These are phyloP conservation scores for Phymorhynchus buccinoides DNA, from an alignment of 1,140 invertebrate genomes.

Conservation along the genomic window DNA sequence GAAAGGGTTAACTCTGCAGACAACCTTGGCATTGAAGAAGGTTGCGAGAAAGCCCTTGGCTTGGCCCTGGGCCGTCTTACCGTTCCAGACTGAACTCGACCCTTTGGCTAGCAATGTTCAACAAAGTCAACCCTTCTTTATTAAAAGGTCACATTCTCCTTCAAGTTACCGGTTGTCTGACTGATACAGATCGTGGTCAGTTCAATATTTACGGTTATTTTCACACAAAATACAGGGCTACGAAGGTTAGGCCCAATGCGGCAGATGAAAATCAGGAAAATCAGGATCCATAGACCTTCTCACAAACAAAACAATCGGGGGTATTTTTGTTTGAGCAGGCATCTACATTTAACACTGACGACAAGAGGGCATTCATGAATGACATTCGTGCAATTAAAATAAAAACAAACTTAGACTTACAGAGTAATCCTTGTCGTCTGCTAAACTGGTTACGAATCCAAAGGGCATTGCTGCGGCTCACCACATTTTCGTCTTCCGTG, in stretches of 20 bases:
- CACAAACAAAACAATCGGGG: slow-evolving; percentile 2
- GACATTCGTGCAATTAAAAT: background rate
- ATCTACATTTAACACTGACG: background rate
- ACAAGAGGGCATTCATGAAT: background rate
- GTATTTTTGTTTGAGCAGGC: background rate
- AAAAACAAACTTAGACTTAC: slow-evolving; percentile 13
- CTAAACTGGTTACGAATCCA: slow-evolving; percentile 17
- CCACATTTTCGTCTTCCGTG: slow-evolving; percentile 16
- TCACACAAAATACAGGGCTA: background rate
- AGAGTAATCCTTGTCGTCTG: background rate
- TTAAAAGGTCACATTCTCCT: background rate
- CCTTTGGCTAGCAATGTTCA: background rate
- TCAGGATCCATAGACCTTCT: background rate
- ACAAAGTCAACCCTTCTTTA: background rate
- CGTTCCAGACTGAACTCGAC: background rate
- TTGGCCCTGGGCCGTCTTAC: slow-evolving; percentile 8
- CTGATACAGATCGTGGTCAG: background rate
- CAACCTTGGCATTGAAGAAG: slow-evolving; percentile 44
- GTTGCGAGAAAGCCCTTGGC: slow-evolving; percentile 41
- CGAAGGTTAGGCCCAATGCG: background rate
- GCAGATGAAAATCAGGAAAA: background rate
- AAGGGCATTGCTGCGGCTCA: slow-evolving; percentile 19
- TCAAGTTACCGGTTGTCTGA: background rate
- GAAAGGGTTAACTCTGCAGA: slow-evolving; percentile 25
- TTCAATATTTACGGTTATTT: background rate